Conservation (phyloP, 2,888 invertebrate genomes). For the Leptopterna dolabrata region DNA sequence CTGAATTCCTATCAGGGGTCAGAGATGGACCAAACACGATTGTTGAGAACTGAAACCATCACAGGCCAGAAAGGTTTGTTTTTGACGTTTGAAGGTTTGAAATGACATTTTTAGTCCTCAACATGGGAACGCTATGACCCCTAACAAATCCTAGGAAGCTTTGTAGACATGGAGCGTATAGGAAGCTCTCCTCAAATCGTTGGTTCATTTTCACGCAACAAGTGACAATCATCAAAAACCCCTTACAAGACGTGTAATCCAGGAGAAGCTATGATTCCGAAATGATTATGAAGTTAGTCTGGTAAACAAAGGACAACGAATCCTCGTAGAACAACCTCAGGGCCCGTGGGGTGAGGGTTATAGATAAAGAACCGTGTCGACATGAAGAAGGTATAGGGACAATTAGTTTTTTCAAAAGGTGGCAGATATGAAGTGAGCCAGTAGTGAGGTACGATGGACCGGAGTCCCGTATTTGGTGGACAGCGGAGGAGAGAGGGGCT, state of each 20-base stretch:
- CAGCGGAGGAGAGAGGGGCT: neutral
- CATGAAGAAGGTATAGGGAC: neutral
- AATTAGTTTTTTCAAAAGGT: neutral
- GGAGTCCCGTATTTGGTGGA: neutral
- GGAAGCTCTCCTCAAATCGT: neutral
- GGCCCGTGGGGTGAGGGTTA: neutral
- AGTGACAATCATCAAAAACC: neutral
- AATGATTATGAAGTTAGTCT: neutral
- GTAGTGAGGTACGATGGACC: neutral
- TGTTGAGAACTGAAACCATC: too few species aligned
- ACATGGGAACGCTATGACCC: too few species aligned
- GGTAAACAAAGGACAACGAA: neutral
- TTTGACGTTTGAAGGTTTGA: too few species aligned
- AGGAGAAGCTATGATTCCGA: neutral
- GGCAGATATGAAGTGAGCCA: slow-evolving; percentile 3
- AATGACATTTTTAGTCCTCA: too few species aligned
- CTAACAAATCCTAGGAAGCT: too few species aligned
- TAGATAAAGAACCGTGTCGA: slow-evolving; percentile 8
- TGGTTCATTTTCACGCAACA: neutral
- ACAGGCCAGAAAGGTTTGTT: too few species aligned
- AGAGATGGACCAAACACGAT: too few species aligned
- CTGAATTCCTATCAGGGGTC: too few species aligned
- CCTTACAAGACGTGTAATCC: neutral
- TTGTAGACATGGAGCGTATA: too few species aligned
- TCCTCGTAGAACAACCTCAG: neutral